phyloP scores from a whole-genome alignment of 2,888 invertebrate genomes.

The Glyphotaelius pellucidus region DNA sequence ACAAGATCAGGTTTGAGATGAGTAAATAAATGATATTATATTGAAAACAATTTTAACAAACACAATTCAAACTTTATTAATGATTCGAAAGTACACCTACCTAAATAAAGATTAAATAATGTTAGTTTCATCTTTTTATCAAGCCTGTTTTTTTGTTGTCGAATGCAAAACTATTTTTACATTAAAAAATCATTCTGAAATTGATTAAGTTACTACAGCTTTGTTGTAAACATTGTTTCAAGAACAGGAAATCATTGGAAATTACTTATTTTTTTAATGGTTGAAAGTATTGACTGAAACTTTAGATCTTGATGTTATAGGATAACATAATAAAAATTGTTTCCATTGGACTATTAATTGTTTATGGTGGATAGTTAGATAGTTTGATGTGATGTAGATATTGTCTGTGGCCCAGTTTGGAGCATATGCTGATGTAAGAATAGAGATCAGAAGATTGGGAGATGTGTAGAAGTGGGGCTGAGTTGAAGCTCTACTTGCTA shows the following conservation, averaged over 20 bases:
- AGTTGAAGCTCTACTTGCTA: slow-evolving; percentile 43
- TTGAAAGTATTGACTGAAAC: background rate
- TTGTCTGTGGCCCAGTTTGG: background rate
- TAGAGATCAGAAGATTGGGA: background rate
- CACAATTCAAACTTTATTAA: background rate
- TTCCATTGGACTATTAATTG: too few species aligned
- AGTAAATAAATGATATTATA: background rate
- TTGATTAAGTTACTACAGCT: background rate
- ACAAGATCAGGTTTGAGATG: background rate
- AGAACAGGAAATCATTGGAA: background rate
- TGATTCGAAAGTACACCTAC: background rate
- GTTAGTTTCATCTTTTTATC: background rate
- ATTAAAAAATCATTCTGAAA: background rate
- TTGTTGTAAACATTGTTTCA: background rate
- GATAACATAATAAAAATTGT: too few species aligned
- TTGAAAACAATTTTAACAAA: background rate
- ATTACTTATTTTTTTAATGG: background rate
- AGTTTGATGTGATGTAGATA: background rate
- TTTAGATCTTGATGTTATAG: too few species aligned
- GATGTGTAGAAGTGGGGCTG: slow-evolving; percentile 6
- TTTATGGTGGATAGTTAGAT: background rate
- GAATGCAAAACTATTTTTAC: background rate
- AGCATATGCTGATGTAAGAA: background rate
- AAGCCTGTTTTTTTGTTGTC: background rate
- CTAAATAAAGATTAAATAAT: background rate